Percentiles rank a stretch among this genome's conserved stretches.
Evolutionary conservation across 2,888 invertebrate species (phyloP).

Genomic region (Aphidoletes aphidimyza): DNA sequence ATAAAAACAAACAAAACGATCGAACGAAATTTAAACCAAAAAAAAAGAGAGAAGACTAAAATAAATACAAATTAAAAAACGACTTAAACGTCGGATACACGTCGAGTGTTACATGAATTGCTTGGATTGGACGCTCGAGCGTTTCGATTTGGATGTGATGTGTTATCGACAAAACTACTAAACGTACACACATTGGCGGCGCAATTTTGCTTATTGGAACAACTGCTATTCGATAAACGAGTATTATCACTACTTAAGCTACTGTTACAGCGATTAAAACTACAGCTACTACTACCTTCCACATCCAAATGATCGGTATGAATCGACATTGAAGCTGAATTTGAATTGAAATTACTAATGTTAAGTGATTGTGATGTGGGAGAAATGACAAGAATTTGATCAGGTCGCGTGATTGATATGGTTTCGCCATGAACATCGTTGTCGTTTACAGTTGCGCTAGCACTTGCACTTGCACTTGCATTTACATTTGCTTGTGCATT

Average conservation of each 20-base stretch:
- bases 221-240: slow-evolving; percentile 4
- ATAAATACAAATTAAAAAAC: neutral
- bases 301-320: slow-evolving; percentile 26
- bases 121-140: neutral
- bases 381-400: slow-evolving; percentile 37
- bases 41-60: neutral
- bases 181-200: neutral
- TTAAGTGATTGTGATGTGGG: slow-evolving; percentile 45
- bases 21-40: neutral
- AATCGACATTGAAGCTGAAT: neutral
- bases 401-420: neutral
- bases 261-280: slow-evolving; percentile 17
- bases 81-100: neutral
- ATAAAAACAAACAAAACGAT: neutral
- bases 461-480: too few species aligned
- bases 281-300: slow-evolving; percentile 33
- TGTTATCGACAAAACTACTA: slow-evolving; percentile 29
- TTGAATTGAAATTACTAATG: neutral
- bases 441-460: too few species aligned
- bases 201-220: neutral
- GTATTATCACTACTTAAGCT: slow-evolving; percentile 20
- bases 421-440: neutral
- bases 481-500: too few species aligned
- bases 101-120: neutral
- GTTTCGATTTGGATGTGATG: slow-evolving; percentile 4